phyloP scores from a whole-genome alignment of 2,797 vertebrate genomes.

The Propithecus perrieri region DNA sequence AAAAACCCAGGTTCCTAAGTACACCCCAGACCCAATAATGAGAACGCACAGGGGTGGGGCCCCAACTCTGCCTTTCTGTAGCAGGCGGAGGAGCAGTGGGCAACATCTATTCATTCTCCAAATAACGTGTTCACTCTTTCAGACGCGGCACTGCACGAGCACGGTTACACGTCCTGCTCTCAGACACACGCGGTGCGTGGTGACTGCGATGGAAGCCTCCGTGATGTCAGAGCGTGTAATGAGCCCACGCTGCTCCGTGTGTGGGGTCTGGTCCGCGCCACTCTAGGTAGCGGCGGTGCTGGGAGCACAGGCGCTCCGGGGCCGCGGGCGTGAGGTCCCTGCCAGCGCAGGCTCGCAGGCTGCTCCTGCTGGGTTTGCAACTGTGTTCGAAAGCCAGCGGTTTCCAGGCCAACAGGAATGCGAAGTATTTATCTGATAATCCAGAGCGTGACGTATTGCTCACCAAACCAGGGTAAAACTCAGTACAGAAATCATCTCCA shows the following conservation, averaged over 20 bases:
- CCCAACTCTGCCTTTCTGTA: no score
- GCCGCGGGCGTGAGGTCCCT: background rate
- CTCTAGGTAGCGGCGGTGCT: background rate
- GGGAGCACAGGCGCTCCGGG: background rate
- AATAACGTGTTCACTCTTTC: rapidly evolving
- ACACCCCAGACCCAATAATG: background rate
- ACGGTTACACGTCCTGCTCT: rapidly evolving
- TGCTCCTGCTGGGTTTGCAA: background rate
- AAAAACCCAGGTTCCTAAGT: background rate
- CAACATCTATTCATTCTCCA: rapidly evolving
- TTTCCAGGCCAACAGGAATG: rapidly evolving
- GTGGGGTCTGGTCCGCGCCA: background rate
- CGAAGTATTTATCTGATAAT: rapidly evolving
- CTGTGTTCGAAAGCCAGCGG: background rate
- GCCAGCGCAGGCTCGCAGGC: background rate
- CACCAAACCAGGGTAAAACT: no score
- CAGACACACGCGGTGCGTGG: rapidly evolving
- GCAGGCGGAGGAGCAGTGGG: background rate
- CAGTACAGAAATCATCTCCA: background rate
- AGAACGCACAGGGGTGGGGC: rapidly evolving
- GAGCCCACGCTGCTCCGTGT: background rate
- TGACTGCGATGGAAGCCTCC: background rate
- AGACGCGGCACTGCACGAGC: rapidly evolving
- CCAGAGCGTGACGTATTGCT: background rate
- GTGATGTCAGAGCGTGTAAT: no score